These are phyloP conservation scores for Leucophora obtusa DNA, from an alignment of 2,888 invertebrate species.

Conservation along the genomic window DNA sequence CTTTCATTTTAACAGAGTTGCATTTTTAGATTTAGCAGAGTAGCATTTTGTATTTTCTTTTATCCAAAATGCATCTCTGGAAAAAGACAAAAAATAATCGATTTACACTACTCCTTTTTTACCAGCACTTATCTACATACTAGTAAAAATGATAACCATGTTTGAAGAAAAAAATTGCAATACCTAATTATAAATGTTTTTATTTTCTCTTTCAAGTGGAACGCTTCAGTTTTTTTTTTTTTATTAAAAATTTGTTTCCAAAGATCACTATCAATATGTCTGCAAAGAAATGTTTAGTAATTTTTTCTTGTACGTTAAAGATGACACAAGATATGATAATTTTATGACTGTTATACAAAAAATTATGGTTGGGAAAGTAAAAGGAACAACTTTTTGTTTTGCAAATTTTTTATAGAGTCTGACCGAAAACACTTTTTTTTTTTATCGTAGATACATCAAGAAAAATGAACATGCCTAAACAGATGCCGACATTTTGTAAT, in stretches of 20 bases:
- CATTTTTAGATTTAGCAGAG: too few relatives aligned
- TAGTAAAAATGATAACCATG: slow-evolving; percentile 8
- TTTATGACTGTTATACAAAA: neutral
- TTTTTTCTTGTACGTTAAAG: slow-evolving; percentile 20
- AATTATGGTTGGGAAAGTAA: neutral
- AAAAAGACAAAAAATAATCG: too few relatives aligned
- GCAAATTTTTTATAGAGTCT: too few relatives aligned
- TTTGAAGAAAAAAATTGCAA: slow-evolving; percentile 21
- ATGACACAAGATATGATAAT: slow-evolving; percentile 1
- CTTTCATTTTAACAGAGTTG: too few relatives aligned
- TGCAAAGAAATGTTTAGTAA: neutral
- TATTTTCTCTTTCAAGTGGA: slow-evolving; percentile 51
- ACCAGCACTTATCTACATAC: neutral
- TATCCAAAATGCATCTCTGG: too few relatives aligned
- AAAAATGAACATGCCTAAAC: too few relatives aligned
- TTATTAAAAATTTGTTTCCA: neutral
- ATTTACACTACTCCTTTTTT: neutral
- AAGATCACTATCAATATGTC: neutral
- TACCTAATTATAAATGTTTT: slow-evolving; percentile 53
- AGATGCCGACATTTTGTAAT: too few relatives aligned
- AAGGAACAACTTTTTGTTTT: too few relatives aligned
- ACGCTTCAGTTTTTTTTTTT: slow-evolving; percentile 8
- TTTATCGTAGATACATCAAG: too few relatives aligned
- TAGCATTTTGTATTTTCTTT: too few relatives aligned
- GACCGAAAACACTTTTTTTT: too few relatives aligned